phyloP scores from a whole-genome alignment of 2,797 vertebrate species.

The Peromyscus melanophrys region DNA sequence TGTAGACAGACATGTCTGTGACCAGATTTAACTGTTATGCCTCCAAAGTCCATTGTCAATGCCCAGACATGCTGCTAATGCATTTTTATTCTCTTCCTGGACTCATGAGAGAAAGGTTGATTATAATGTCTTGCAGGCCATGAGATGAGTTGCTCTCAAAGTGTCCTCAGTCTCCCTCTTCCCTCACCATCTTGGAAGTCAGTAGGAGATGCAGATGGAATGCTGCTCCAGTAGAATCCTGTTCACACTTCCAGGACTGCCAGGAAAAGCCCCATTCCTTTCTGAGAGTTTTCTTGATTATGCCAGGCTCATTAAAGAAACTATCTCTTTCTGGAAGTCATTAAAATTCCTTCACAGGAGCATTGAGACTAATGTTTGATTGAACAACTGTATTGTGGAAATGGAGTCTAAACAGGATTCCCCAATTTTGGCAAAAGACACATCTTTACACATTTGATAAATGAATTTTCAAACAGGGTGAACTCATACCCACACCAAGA shows the following conservation, averaged over 20 bases:
- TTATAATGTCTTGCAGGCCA: too few species aligned
- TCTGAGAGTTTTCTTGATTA: background rate
- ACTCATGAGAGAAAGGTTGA: background rate
- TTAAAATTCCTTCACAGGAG: background rate
- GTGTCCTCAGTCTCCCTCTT: fast-evolving
- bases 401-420: background rate
- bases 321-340: background rate
- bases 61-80: background rate
- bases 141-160: background rate
- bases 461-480: background rate
- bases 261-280: background rate
- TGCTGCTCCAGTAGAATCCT: background rate
- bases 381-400: background rate
- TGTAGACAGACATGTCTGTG: background rate
- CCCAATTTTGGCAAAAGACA: background rate
- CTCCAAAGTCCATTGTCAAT: background rate
- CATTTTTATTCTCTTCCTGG: too few species aligned
- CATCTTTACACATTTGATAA: background rate
- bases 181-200: fast-evolving
- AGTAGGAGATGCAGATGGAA: background rate
- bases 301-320: background rate
- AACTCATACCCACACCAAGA: background rate
- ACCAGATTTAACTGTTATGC: too few species aligned
- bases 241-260: background rate
- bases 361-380: background rate